Conservation (phyloP, 2,113 vertebrate species). For the Anolis sagrei region DNA sequence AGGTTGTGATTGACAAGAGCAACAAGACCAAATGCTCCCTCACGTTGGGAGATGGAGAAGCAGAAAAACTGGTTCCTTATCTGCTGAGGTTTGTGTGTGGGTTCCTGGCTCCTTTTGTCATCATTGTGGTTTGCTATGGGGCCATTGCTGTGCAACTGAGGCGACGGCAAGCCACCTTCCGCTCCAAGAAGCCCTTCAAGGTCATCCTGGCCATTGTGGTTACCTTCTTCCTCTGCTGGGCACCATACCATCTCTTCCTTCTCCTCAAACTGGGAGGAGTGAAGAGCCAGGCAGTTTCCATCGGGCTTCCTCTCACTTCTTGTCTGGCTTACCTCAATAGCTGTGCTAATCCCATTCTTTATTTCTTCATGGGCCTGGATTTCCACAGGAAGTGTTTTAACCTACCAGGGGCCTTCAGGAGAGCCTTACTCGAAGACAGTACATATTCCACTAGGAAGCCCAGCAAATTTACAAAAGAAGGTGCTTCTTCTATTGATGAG, state of each 20-base stretch:
- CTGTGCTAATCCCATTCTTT: constrained; percentile 81
- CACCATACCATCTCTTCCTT: constrained; percentile 35
- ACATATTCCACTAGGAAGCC: constrained; percentile 7
- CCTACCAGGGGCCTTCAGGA: constrained; percentile 55
- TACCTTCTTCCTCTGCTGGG: constrained; percentile 48
- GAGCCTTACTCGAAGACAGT: constrained; percentile 66
- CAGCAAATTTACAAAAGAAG: not conserved
- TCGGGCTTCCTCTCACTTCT: constrained; percentile 67
- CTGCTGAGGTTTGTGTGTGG: constrained; percentile 59
- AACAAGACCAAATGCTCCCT: constrained; percentile 10
- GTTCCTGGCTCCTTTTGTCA: constrained; percentile 33
- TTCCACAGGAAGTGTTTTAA: constrained; percentile 61
- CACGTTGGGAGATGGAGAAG: not conserved
- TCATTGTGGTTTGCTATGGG: constrained; percentile 42
- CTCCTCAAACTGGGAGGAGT: constrained; percentile 38
- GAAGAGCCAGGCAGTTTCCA: constrained; percentile 60
- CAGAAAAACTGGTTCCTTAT: constrained; percentile 63
- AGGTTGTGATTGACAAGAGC: not conserved
- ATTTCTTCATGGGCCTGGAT: constrained; percentile 76
- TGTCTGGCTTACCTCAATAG: constrained; percentile 80
- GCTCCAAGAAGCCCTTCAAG: constrained; percentile 40
- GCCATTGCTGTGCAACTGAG: not conserved
- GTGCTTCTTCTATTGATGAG: not conserved
- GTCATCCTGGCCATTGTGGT: constrained; percentile 35
- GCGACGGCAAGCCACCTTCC: not conserved